Conservation (phyloP, 1,140 invertebrate genomes). For the Micrasema minimum region DNA sequence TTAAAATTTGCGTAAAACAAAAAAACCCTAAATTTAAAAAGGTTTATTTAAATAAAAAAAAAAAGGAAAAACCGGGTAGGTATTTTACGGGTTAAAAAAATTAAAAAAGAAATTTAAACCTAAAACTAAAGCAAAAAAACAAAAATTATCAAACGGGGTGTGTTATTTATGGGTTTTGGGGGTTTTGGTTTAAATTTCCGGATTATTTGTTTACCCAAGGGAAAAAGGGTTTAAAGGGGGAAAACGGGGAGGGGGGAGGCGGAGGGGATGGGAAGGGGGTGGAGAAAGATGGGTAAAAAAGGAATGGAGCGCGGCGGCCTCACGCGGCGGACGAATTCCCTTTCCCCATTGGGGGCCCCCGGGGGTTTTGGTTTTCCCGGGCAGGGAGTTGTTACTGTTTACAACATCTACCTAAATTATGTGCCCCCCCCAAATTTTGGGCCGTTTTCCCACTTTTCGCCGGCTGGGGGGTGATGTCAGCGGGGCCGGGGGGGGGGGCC, state of each 20-base stretch:
- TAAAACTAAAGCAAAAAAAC: too few species aligned
- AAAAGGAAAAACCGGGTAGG: too few species aligned
- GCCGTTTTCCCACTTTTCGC: conserved; percentile 53
- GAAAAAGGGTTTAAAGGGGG: too few species aligned
- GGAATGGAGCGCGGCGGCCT: background rate
- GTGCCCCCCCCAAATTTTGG: conserved; percentile 33
- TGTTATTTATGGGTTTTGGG: too few species aligned
- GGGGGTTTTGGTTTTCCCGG: conserved; percentile 18
- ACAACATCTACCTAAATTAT: background rate
- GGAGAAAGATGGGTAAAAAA: conserved; percentile 10
- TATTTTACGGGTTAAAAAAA: too few species aligned
- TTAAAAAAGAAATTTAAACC: too few species aligned
- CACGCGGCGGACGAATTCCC: conserved; percentile 1
- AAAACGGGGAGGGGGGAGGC: background rate
- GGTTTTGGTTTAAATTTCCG: too few species aligned
- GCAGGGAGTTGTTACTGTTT: background rate
- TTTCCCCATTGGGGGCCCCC: conserved; percentile 18
- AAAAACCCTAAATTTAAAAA: too few species aligned
- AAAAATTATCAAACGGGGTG: too few species aligned
- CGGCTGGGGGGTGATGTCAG: conserved; percentile 37
- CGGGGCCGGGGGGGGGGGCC: conserved; percentile 5
- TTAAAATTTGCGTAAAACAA: too few species aligned
- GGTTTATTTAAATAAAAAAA: too few species aligned
- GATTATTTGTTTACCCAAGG: too few species aligned
- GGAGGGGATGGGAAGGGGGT: background rate